phyloP scores from a whole-genome alignment of 2,888 invertebrate species.

The Rhagophthalmus giganteus region DNA sequence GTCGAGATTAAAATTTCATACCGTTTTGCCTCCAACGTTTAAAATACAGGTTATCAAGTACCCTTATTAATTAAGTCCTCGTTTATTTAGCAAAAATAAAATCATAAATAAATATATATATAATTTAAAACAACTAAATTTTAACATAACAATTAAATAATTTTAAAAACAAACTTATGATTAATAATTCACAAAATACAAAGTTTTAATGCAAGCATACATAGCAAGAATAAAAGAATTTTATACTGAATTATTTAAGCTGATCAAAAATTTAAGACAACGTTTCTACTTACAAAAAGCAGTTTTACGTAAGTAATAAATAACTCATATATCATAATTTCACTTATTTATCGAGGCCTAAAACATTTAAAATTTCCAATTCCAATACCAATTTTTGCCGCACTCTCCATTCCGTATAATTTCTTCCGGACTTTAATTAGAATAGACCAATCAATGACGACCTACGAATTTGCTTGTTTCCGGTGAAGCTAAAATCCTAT shows the following conservation, averaged over 20 bases:
- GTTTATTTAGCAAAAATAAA: neutral
- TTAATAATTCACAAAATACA: too few relatives aligned
- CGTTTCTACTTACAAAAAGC: too few relatives aligned
- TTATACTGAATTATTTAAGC: too few relatives aligned
- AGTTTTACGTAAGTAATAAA: too few relatives aligned
- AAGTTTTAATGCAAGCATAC: too few relatives aligned
- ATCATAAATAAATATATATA: neutral
- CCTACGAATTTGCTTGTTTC: neutral
- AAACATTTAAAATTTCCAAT: too few relatives aligned
- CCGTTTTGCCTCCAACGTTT: neutral
- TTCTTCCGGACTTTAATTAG: neutral
- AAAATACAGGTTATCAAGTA: too few relatives aligned
- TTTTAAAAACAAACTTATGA: neutral
- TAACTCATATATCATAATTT: too few relatives aligned
- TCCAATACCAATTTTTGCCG: too few relatives aligned
- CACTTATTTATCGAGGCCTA: too few relatives aligned
- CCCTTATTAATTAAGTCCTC: neutral
- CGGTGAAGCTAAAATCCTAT: slow-evolving; percentile 6
- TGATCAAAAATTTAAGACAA: too few relatives aligned
- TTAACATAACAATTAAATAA: neutral
- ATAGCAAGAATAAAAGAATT: too few relatives aligned
- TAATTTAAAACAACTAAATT: neutral
- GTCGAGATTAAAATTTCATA: slow-evolving; percentile 13
- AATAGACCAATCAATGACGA: neutral
- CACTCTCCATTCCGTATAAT: neutral